These are phyloP conservation scores for Zophobas morio DNA, from an alignment of 1,140 invertebrate genomes.

Conservation along the genomic window DNA sequence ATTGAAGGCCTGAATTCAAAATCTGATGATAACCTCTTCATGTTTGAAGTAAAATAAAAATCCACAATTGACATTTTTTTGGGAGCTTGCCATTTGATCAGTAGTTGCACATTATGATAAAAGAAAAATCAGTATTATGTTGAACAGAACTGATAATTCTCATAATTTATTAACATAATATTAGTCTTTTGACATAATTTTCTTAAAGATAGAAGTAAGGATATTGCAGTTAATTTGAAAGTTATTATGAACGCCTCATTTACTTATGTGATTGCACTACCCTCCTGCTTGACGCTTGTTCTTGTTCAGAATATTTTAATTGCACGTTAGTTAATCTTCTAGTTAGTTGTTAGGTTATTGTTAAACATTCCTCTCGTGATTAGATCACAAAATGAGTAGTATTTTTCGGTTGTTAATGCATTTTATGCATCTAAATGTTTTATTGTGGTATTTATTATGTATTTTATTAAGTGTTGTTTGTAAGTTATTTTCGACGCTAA, in stretches of 20 bases:
- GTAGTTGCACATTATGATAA: slow-evolving; percentile 43
- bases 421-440: slow-evolving; percentile 63
- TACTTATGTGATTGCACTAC: slow-evolving; percentile 39
- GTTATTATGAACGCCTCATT: slow-evolving; percentile 37
- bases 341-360: slow-evolving; percentile 55
- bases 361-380: slow-evolving; percentile 62
- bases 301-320: slow-evolving; percentile 38
- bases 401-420: slow-evolving; percentile 63
- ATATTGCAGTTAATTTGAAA: slow-evolving; percentile 42
- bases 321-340: slow-evolving; percentile 40
- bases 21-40: slow-evolving; percentile 39
- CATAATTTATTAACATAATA: slow-evolving; percentile 29
- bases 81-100: slow-evolving; percentile 52
- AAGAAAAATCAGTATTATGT: slow-evolving; percentile 48
- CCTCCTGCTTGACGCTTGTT: slow-evolving; percentile 31
- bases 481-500: slow-evolving; percentile 31
- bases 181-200: slow-evolving; percentile 29
- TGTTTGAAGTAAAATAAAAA: neutral
- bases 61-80: slow-evolving; percentile 39
- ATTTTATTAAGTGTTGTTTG: slow-evolving; percentile 46
- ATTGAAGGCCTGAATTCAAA: slow-evolving; percentile 4
- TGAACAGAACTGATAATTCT: slow-evolving; percentile 49
- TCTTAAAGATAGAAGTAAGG: slow-evolving; percentile 36
- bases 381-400: slow-evolving; percentile 55
- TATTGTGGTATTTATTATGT: slow-evolving; percentile 52